Evolutionary conservation across 2,797 vertebrate genomes (phyloP), one percentile per base, ranked within the genome.

Genomic region (Phrynocephalus forsythii): DNA sequence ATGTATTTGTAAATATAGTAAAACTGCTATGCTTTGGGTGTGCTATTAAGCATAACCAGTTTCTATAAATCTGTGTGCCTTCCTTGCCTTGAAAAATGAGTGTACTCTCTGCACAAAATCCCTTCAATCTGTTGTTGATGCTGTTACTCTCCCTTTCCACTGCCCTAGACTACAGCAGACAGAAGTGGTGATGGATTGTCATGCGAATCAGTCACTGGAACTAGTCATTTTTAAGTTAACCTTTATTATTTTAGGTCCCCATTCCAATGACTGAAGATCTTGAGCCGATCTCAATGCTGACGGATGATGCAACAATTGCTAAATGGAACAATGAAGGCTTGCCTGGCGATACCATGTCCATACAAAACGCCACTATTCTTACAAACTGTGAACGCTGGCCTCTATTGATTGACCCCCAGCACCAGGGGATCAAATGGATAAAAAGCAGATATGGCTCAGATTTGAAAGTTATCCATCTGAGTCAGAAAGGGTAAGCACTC

Each of bases 271-370:
- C 93, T 10, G 96, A 96, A 88, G 96, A 94, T 79, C 94, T 97
- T 84, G 97, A 98, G 94, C 96, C 97, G 22, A 95, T 97, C 72
- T 93, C 91, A 13, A 95, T 97, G 96, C 82, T 94, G 91, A 97
- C 94, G 11, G 97, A 97, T 88, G 96, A 96, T 60, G 97, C 97
- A 60, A 97, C 94, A 33, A 95, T 96, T 91, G 97, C 97, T 82
- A 94, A 97, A 94, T 92, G 97, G 97, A 98, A 97, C 95, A 98
- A 97, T 44, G 97, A 97, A 83, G 94, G 97, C 52, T 93, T 97
- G 91, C 97, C 96, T 8, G 96, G 96, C 79, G 97, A 97, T 95
- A 95, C 95, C 90, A 96, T 94, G 92, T 97, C 97, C 85, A 97
- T 95, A 67, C 96, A 97, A 96, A 97, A 98, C 79, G 96, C 95